These are phyloP conservation scores for Drosophila erecta DNA, from an alignment of 1,140 invertebrate species.

Conservation along the genomic window DNA sequence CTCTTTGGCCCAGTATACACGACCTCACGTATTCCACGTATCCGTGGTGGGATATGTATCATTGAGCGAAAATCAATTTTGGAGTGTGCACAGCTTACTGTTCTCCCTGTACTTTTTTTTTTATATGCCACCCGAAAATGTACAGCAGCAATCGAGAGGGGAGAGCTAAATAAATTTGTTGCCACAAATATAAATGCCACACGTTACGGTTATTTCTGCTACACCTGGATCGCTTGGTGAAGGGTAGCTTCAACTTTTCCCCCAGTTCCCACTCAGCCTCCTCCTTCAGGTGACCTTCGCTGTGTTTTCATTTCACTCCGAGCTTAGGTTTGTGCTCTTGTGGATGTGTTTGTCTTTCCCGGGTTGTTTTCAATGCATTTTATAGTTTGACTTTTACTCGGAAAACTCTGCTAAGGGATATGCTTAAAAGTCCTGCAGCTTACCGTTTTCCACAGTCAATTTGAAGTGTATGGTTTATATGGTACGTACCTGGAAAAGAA, in stretches of 20 bases:
- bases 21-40: not conserved
- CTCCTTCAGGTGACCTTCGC: slow-evolving; percentile 73
- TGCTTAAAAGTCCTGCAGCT: slow-evolving; percentile 1
- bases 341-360: slow-evolving; percentile 35
- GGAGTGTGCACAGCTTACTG: slow-evolving; percentile 47
- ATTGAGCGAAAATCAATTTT: slow-evolving; percentile 66
- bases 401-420: slow-evolving; percentile 4
- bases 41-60: slow-evolving; percentile 7
- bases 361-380: slow-evolving; percentile 71
- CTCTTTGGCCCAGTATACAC: slow-evolving; percentile 18
- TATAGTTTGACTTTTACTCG: slow-evolving; percentile 55
- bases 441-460: not conserved
- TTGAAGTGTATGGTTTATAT: not conserved
- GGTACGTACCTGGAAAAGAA: slow-evolving; percentile 51
- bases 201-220: slow-evolving; percentile 75
- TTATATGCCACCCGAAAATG: slow-evolving; percentile 40
- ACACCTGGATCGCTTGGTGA: slow-evolving; percentile 33
- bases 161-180: slow-evolving; percentile 72
- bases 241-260: slow-evolving; percentile 2
- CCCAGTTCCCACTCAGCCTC: slow-evolving; percentile 1
- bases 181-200: slow-evolving; percentile 77
- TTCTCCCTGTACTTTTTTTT: slow-evolving; percentile 15
- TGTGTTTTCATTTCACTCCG: slow-evolving; percentile 19
- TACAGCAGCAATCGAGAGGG: slow-evolving; percentile 27
- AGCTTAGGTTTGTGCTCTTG: slow-evolving; percentile 20